These are phyloP conservation scores for Paramormyrops hopkinsi DNA, from an alignment of 2,797 vertebrate species.

Conservation along the genomic window DNA sequence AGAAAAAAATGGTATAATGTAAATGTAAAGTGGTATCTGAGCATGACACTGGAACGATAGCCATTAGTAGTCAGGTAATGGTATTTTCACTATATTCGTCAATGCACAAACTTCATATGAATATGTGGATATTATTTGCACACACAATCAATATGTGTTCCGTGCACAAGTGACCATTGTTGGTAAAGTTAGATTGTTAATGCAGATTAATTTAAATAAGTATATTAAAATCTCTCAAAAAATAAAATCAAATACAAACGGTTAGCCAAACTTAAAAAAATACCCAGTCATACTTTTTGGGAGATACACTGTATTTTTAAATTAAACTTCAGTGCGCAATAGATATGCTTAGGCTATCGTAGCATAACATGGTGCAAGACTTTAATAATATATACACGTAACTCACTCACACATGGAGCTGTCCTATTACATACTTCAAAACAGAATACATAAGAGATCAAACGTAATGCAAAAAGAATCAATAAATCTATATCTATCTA, in stretches of 20 bases:
- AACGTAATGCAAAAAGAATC: background rate
- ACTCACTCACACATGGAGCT: constrained; percentile 11
- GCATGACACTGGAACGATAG: constrained; percentile 15
- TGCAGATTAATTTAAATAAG: background rate
- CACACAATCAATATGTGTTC: constrained; percentile 5
- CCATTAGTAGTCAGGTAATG: constrained; percentile 35
- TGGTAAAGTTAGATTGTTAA: constrained; percentile 34
- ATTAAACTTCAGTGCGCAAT: constrained; percentile 58
- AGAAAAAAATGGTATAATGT: constrained; percentile 30
- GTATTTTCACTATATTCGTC: constrained; percentile 24
- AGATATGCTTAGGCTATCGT: constrained; percentile 49
- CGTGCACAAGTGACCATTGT: constrained; percentile 11
- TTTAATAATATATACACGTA: constrained; percentile 35
- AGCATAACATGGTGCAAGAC: constrained; percentile 44
- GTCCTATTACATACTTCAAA: background rate
- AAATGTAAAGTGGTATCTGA: constrained; percentile 22
- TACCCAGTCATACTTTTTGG: background rate
- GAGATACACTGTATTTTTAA: constrained; percentile 53
- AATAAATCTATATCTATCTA: constrained; percentile 19
- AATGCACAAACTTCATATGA: constrained; percentile 29
- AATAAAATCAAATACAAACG: background rate
- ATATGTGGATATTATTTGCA: background rate
- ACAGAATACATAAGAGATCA: background rate
- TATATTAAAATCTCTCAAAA: background rate
- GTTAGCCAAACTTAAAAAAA: background rate